Evolutionary conservation across 2,797 vertebrate species (phyloP), one percentile per base, ranked within the genome.

Genomic region (Macroramphosus scolopax): DNA sequence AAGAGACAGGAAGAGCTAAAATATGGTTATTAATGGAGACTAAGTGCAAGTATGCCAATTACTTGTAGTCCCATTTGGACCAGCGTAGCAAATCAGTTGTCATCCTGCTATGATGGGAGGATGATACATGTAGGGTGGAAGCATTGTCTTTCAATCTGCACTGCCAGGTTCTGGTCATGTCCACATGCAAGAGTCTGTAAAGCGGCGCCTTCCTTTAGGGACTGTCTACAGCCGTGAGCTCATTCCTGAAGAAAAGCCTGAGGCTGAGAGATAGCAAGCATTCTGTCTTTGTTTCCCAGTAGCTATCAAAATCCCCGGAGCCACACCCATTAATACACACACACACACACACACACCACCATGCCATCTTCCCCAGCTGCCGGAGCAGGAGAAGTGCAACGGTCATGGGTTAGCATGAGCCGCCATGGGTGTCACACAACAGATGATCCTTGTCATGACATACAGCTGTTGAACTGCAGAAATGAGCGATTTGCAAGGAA

Each of bases 41-140:
- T n/a, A n/a, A n/a, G n/a, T n/a, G n/a, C n/a, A n/a, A n/a, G n/a
- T n/a, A n/a, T n/a, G n/a, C n/a, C n/a, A 38, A 6, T 11, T 17
- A 24, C 46, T 53, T 3, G n/a, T 12, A 13, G 43, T 46, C 49
- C 56, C 53, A 43, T 41, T 48, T 43, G 67, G 63, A 79, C 18
- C 54, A 56, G 46, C 63, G 70, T 78, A 68, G 81, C 57, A 50
- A 72, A 82, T 76, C 41, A 61, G 53, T 68, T 81, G 73, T 77
- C 73, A 74, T 34, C 44, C 37, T 39, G 53, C 60, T 48, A 41
- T 60, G 50, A 35, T 57, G 68, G 66, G 37, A 61, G 43, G 58
- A 59, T 47, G 71, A 78, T 63, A 47, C 55, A 60, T 55, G 34
- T 20, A 18, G 30, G 29, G 46, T 20, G 28, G 42, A 57, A 63